These are phyloP conservation scores for Drosophila colorata DNA, from an alignment of 2,888 invertebrate genomes.

Conservation along the genomic window DNA sequence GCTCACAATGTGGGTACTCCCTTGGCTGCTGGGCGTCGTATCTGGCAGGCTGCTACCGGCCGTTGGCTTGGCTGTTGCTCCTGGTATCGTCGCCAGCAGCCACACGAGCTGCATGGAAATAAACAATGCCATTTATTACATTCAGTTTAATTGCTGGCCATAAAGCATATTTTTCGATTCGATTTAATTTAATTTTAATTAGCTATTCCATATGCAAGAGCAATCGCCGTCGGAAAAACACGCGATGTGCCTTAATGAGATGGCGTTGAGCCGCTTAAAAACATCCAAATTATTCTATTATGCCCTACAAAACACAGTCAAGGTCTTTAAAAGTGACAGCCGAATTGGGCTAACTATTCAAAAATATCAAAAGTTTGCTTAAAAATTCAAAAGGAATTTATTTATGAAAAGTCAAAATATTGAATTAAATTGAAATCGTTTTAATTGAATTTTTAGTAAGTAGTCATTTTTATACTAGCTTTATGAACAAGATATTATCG, in stretches of 20 bases:
- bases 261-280: conserved; percentile 8
- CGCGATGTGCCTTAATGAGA: conserved; percentile 54
- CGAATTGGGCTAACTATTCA: background rate
- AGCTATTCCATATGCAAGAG: conserved; percentile 58
- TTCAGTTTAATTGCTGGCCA: conserved; percentile 41
- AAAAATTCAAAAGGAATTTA: no score
- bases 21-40: conserved; percentile 25
- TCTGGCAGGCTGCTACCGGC: conserved; percentile 9
- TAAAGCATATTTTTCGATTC: conserved; percentile 12
- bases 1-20: conserved; percentile 71
- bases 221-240: conserved; percentile 14
- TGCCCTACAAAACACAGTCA: conserved; percentile 33
- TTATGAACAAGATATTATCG: no score
- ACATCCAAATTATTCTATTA: conserved; percentile 43
- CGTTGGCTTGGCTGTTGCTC: conserved; percentile 45
- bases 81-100: conserved; percentile 43
- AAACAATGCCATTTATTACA: conserved; percentile 23
- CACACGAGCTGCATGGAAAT: conserved; percentile 53
- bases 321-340: conserved; percentile 42
- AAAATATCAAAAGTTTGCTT: no score
- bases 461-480: no score
- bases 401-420: no score
- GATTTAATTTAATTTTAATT: conserved; percentile 64
- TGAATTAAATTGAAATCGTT: no score
- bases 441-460: no score